phyloP scores from a whole-genome alignment of 2,888 invertebrate genomes.

The Lithophane leautieri region DNA sequence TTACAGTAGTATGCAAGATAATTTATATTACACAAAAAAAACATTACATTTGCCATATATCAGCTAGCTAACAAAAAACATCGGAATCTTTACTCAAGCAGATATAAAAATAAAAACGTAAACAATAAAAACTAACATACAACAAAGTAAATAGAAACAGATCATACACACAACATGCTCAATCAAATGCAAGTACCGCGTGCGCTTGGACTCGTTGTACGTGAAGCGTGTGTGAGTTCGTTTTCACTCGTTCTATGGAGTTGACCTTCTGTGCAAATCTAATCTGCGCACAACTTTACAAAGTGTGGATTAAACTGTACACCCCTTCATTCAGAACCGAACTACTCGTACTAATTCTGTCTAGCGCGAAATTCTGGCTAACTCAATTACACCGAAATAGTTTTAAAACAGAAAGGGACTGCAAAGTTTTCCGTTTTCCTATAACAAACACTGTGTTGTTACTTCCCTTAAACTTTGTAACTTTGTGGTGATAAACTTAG shows the following conservation, averaged over 20 bases:
- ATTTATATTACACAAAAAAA: too few species aligned
- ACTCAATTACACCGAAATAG: constrained; percentile 72
- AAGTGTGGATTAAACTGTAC: constrained; percentile 60
- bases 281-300: constrained; percentile 29
- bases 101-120: too few species aligned
- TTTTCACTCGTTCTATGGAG: background rate
- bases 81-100: too few species aligned
- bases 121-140: too few species aligned
- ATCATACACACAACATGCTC: too few species aligned
- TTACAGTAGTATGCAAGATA: too few species aligned
- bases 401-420: constrained; percentile 70
- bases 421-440: constrained; percentile 36
- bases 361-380: constrained; percentile 64
- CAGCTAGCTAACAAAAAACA: too few species aligned
- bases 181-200: background rate
- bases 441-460: constrained; percentile 28
- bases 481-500: constrained; percentile 23
- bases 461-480: constrained; percentile 16
- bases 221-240: background rate
- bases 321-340: constrained; percentile 47
- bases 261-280: constrained; percentile 3
- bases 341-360: constrained; percentile 56
- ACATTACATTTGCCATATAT: too few species aligned
- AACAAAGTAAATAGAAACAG: too few species aligned
- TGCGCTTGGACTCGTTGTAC: background rate